A percentile compares a stretch with the other conserved stretches of the same genome.
These are phyloP conservation scores for Ateles fusciceps DNA, from an alignment of 2,797 vertebrate genomes.

Conservation along the genomic window DNA sequence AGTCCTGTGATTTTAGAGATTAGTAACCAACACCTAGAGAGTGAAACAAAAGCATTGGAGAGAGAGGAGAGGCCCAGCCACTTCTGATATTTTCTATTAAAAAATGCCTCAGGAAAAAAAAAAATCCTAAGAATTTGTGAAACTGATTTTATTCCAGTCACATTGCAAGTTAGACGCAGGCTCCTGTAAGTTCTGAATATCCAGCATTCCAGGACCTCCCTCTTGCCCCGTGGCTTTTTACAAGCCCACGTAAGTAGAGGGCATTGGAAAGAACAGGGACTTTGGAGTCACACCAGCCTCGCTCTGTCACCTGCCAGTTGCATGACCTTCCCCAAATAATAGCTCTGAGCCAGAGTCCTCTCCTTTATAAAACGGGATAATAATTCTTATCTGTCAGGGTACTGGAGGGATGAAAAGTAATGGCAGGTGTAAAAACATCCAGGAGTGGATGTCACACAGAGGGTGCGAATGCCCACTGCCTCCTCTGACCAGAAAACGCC, in stretches of 20 bases:
- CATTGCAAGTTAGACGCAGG: background rate
- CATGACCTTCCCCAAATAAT: background rate
- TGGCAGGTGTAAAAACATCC: accelerated
- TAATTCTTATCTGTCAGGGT: background rate
- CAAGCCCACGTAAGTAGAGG: background rate
- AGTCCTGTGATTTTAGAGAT: background rate
- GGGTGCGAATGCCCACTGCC: background rate
- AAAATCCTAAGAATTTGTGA: background rate
- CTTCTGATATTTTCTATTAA: background rate
- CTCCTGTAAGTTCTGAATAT: background rate
- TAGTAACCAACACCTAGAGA: background rate
- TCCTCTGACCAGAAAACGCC: background rate
- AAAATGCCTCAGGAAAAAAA: background rate
- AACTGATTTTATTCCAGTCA: background rate
- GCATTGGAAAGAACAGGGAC: background rate
- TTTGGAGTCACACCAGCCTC: background rate
- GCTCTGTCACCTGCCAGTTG: background rate
- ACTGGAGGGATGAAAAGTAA: background rate
- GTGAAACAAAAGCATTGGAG: background rate
- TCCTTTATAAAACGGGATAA: background rate
- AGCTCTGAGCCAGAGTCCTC: background rate
- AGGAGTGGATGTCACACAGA: background rate
- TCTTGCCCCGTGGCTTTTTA: accelerated
- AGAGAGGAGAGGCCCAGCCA: no score
- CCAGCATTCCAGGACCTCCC: background rate